These are phyloP conservation scores for Oreochromis mossambicus DNA, from an alignment of 2,797 vertebrate species.

Conservation along the genomic window DNA sequence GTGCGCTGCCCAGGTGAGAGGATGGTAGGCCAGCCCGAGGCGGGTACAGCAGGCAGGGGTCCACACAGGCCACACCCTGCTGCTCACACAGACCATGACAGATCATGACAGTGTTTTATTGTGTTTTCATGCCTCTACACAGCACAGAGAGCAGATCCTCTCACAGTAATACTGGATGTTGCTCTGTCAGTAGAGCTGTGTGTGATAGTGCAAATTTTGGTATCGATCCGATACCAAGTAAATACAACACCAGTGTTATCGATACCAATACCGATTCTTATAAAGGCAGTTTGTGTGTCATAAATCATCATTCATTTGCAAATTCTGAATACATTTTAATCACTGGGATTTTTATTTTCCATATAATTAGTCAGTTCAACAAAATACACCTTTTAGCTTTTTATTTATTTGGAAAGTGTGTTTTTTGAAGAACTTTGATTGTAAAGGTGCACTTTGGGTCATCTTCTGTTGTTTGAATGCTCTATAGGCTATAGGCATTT, in stretches of 20 bases:
- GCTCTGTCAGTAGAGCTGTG: not conserved
- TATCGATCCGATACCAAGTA: not conserved
- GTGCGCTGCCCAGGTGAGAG: accelerated
- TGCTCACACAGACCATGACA: not conserved
- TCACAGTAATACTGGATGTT: not conserved
- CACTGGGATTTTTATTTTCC: not conserved
- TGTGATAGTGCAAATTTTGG: not conserved
- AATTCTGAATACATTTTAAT: not conserved
- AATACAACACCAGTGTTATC: not conserved
- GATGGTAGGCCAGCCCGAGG: not conserved
- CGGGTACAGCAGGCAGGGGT: not conserved
- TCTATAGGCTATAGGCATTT: not conserved
- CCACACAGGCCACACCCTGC: not conserved
- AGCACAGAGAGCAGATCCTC: not conserved
- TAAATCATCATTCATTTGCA: not conserved
- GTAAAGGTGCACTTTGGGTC: not conserved
- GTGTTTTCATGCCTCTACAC: not conserved
- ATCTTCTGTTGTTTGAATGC: not conserved
- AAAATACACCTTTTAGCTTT: not conserved
- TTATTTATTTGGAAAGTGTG: not conserved
- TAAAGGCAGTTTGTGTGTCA: not conserved
- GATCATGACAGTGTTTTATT: not conserved
- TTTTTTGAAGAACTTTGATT: not conserved
- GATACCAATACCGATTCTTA: not conserved
- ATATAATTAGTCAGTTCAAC: not conserved